Percentiles rank a stretch among this genome's conserved stretches.
Evolutionary conservation across 2,797 vertebrate genomes (phyloP).

Genomic region (Natrix natrix): DNA sequence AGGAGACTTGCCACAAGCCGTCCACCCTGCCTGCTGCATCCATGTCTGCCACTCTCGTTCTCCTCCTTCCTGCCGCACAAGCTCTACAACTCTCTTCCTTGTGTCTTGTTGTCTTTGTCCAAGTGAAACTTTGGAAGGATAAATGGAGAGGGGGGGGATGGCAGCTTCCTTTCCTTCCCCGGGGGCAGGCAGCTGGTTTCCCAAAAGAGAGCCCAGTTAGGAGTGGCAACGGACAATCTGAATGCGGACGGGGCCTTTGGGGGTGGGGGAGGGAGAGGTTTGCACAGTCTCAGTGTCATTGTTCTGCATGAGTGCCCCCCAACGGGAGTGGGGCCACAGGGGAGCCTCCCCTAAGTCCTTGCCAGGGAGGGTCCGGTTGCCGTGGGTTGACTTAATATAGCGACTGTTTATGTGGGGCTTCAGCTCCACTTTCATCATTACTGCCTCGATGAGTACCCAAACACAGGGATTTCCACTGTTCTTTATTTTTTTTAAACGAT

Average conservation of each 20-base stretch:
- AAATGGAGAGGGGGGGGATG: background rate
- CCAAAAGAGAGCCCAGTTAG: background rate
- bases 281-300: background rate
- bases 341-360: no score
- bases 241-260: background rate
- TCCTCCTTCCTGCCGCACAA: conserved; percentile 33
- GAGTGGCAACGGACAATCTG: background rate
- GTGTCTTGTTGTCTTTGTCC: conserved; percentile 49
- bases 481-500: background rate
- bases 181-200: background rate
- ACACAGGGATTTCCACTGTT: background rate
- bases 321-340: background rate
- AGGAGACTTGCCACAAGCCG: background rate
- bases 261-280: background rate
- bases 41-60: conserved; percentile 5
- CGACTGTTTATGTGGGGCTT: background rate
- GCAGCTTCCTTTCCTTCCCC: background rate
- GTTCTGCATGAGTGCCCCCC: no score
- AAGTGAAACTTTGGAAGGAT: conserved; percentile 34
- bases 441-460: no score
- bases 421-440: background rate
- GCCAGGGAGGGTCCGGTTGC: background rate
- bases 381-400: background rate
- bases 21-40: background rate
- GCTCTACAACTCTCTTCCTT: conserved; percentile 57